These are phyloP conservation scores for Scaptomyza cyrtandrae DNA, from an alignment of 2,888 invertebrate species.

Conservation along the genomic window DNA sequence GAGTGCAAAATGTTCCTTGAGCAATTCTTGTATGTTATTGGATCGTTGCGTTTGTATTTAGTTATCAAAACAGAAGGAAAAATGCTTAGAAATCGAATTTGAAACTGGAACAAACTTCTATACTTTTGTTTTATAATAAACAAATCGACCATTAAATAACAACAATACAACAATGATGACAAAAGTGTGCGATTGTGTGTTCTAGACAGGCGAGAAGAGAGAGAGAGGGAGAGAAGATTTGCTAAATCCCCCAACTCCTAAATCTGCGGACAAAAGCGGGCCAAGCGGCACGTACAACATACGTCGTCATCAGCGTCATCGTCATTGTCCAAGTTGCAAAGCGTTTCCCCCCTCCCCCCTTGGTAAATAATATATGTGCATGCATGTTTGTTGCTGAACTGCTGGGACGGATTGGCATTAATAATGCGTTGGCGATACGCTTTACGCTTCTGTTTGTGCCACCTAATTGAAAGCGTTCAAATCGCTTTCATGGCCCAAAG, in stretches of 20 bases:
- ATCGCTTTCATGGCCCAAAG: constrained; percentile 46
- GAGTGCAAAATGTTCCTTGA: neutral
- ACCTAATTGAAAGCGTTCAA: constrained; percentile 64
- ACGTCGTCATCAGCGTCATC: neutral
- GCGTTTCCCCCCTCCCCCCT: neutral
- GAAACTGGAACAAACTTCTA: constrained; percentile 32
- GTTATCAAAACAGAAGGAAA: constrained; percentile 35
- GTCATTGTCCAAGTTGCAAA: neutral
- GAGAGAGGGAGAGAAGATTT: neutral
- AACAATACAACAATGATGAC: constrained; percentile 15
- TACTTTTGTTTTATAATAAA: constrained; percentile 18
- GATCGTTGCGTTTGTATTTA: constrained; percentile 14
- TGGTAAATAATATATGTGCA: constrained; percentile 16
- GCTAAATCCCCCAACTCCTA: constrained; percentile 1
- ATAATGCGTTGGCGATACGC: constrained; percentile 35
- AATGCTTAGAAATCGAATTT: constrained; percentile 30
- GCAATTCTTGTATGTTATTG: constrained; percentile 1
- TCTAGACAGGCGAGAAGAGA: constrained; percentile 10
- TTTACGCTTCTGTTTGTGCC: constrained; percentile 57
- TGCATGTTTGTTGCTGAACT: neutral
- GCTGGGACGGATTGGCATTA: constrained; percentile 29
- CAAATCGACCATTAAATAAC: constrained; percentile 43
- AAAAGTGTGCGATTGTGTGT: constrained; percentile 11
- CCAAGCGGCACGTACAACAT: constrained; percentile 34
- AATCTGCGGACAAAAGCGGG: neutral